Base-by-base conservation (phyloP, 2,797 vertebrate genomes). In the Agapornis canus region DNA sequence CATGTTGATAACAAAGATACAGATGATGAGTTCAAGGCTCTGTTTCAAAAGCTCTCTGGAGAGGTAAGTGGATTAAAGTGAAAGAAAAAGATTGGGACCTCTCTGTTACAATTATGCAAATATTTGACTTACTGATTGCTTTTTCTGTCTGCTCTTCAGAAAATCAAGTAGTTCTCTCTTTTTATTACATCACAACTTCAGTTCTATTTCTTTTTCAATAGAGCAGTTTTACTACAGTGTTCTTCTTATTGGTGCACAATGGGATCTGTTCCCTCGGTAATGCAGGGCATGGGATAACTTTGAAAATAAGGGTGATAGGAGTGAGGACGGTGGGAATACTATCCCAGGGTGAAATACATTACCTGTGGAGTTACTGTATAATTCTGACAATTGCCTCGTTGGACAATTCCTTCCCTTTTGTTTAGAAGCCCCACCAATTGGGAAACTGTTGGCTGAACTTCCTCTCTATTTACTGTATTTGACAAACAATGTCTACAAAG, bases 1-100 rank as follows among this genome's bases (percentile, higher is more conserved):
- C 86, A 48, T 0, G 97, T 99, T 2, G n/a, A 96, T 2, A 98
- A 98, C 2, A 78, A 52, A 31, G 97, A 98, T 3, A 96, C 97
- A 88, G 98, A 98, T 0, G 77, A 94, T 11, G 96, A 96, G 54
- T 98, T 99, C 98, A 97, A 97, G 95, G 94, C 75, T 27, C 97
- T 99, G 60, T 99, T 99, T 76, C n/a, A 93, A 29, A 99, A 98
- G 92, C 97, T 99, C 5, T 98, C 98, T 1, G 99, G 98, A 97
- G 86, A 95, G 59, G 99, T 99, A 95, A 96, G 97, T 81, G 39
- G 39, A 76, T 89, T 92, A 66, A 92, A 91, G 45, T 18, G 61
- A 65, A 85, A 47, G 45, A 85, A 86, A 90, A 89, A 64, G 64
- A 59, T 12, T 5, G 3, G 25, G 68, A 85, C 29, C 7, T 90